Evolutionary conservation across 2,797 vertebrate species (phyloP).

Genomic region (Antennarius maculatus): DNA sequence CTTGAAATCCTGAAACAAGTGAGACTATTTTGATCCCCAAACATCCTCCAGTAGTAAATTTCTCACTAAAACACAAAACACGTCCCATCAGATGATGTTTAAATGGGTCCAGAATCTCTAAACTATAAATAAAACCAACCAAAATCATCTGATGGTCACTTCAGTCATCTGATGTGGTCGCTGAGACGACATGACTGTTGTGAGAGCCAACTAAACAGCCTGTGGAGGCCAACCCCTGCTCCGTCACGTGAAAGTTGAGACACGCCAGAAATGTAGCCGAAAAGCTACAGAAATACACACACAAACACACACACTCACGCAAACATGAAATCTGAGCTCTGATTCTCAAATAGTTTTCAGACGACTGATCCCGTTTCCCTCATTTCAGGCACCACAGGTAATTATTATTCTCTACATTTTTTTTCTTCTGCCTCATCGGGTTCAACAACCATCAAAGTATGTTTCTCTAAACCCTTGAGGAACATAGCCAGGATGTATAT

Average conservation of each 20-base stretch:
- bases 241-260: slow-evolving; percentile 33
- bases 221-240: slow-evolving; percentile 13
- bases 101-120: slow-evolving; percentile 4
- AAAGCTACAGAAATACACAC: slow-evolving; percentile 13
- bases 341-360: background rate
- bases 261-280: slow-evolving; percentile 21
- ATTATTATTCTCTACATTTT: slow-evolving; percentile 4
- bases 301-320: background rate
- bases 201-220: slow-evolving; percentile 18
- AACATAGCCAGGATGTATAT: background rate
- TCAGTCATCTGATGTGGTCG: slow-evolving; percentile 45
- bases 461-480: background rate
- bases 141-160: slow-evolving; percentile 52
- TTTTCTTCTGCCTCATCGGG: background rate
- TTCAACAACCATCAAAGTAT: background rate
- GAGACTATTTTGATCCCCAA: slow-evolving; percentile 26
- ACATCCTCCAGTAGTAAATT: slow-evolving; percentile 14
- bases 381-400: background rate
- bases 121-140: slow-evolving; percentile 29
- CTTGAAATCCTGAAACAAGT: slow-evolving; percentile 43
- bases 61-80: slow-evolving; percentile 30
- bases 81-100: slow-evolving; percentile 21
- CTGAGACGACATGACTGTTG: background rate
- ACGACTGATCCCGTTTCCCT: background rate
- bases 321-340: slow-evolving; percentile 9